Base-by-base conservation (phyloP, 2,888 invertebrate genomes). In the Latrodectus elegans region DNA sequence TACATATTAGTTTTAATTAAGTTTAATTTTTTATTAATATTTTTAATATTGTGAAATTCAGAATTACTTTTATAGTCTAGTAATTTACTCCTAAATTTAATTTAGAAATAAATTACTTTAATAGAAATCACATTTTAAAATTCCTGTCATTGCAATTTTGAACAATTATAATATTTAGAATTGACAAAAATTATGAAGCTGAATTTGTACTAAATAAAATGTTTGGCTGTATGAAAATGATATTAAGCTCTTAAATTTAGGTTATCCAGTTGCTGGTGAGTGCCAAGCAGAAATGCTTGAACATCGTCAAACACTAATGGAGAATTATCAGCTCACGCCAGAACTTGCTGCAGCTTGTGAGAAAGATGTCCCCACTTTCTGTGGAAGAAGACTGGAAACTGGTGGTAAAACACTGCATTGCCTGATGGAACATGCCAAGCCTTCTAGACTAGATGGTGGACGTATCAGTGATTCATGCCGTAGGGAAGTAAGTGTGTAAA, bases 351-450 rank as follows among this genome's bases (percentile, higher is more conserved):
- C 95, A 90, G 94, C 95, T 79, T 99, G 99, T 93, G 95, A 96
- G 26, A 94, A 94, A 90, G 98, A 98, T 91, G 97, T 98, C 90
- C 93, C 94, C 22, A 94, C 93, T 81, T 95, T 95, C 90, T 98
- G 97, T 92, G 94, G 94, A 90, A 91, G 91, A 82, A 91, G 91
- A 64, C 90, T 92, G 84, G 96, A 96, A 92, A 94, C 95, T 81
- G 97, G 96, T 6, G 97, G 97, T 0, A 95, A 95, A 91, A 98
- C 98, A 0, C 95, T 99, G 90, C 99, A 99, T 92, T 99, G 99
- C 92, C 93, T 99, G 70, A 97, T 99, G 97, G 96, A 96, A 67
- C 95, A 96, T 92, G 96, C 96, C 0, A 94, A 95, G 90, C 90
- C 89, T 9, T 68, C 83, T 51, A 77, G 87, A 11, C 75, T 85